Evolutionary conservation across 2,888 invertebrate genomes (phyloP), one percentile per base, ranked within the genome.

Genomic region (Poecilus cupreus): DNA sequence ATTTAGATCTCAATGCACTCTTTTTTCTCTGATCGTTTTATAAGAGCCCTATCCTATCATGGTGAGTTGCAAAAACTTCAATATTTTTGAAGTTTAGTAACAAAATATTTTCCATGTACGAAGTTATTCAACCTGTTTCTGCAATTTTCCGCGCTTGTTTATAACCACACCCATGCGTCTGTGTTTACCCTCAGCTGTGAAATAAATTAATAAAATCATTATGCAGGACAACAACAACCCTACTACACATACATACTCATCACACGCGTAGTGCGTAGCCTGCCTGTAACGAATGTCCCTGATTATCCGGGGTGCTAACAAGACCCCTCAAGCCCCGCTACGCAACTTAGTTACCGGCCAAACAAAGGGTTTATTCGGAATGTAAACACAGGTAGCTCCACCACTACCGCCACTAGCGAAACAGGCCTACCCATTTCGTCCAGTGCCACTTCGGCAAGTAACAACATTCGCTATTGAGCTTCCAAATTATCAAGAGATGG

Each of bases 331-430:
- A 24, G 16, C 46, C 37, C 46, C 43, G 20, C 39, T 26, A 46
- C 78, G 64, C 78, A 78, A 78, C 60, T 78, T 60, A 78, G 78
- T 78, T 78, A 78, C 78, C 64, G 64, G 78, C 24, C 64, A 78
- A 78, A 78, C 78, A 78, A 78, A 78, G 78, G 64, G 24, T 78
- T 57, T 78, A 78, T 51, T 75, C 60, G 24, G 43, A 60, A 64
- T 78, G 78, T 78, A 78, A 78, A 78, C 78, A 64, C 78, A 78
- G 78, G 78, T 78, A 78, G 13, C 13, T 5, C 51, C 51, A 51
- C 32, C 32, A 32, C 32, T 8, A 57, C 26, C n/a, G n/a, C 16
- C 11, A 51, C 18, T 51, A 51, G 51, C 8, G 20, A 8, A 10
- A 16, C 18, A 51, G 51, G 8, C 16, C 51, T 18, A 20, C 16